Evolutionary conservation across 30 jellyfish, hydroid and myxozoan species (phyloP), one percentile per base, ranked within the genome.

Genomic region (Mastigias papua): DNA sequence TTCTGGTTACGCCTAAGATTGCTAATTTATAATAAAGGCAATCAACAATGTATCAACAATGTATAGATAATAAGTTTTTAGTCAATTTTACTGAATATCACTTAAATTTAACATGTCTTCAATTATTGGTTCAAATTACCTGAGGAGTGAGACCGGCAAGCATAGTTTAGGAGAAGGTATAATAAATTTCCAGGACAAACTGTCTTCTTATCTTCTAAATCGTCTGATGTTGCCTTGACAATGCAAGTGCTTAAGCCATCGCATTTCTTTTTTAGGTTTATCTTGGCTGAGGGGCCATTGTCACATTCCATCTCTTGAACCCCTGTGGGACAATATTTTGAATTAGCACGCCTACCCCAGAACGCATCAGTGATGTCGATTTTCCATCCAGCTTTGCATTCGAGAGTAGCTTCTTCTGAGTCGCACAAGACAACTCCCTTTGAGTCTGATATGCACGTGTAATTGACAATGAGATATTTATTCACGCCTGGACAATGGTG

Each of bases 401-500:
- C 92, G 11, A 94, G 91, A 8, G 77, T 34, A 20, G 99, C 90
- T 63, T 84, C 97, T 48, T 91, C 97, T 0, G 99, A 94, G 42
- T 94, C 99, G 67, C 99, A 94, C 64, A 94, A 76, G 23, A 89
- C 93, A 57, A 94, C 99, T 11, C 99, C 99, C 77, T 94, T 89
- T 33, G 97, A 89, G 75, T 94, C 99, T 19, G 99, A 97, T 25
- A 89, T 86, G 85, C 99, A 94, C n/a, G 97, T 89, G 95, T 94
- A 94, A 73, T 90, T 94, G 26, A 90, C 97, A 1, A 90, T 80
- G 22, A 94, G 93, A 63, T 94, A 94, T 67, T 94, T 94, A 89
- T 94, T 89, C n/a, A 94, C 99, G 4, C 99, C 99, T 1, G 99
- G 97, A 67, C 99, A 94, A 65, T 94, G 99, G 76, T 82, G 94